Evolutionary conservation across 92 coral and sea anemone genomes (phyloP), one percentile per base, ranked within the genome.

Genomic region (Palythoa caribaeorum): DNA sequence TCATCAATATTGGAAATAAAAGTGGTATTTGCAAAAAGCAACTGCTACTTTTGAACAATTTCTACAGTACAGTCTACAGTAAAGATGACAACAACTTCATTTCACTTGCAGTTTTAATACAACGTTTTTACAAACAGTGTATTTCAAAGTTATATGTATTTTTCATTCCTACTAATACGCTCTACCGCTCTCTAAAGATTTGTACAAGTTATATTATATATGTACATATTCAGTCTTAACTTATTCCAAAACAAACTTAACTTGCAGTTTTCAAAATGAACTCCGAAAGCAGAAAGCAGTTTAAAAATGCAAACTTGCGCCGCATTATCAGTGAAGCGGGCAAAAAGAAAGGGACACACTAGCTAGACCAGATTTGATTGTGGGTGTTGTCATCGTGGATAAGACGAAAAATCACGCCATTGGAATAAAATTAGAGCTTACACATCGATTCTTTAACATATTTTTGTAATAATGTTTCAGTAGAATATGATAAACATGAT

Each of bases 181-280:
- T 80, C 85, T 81, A 65, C 55, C 44, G 62, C 60, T 48, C 47
- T 63, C 51, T 81, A 51, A 65, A 66, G 62, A 28, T 81, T 66
- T 81, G 76, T 81, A 81, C 86, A 81, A 68, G 60, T 81, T 81
- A 66, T 63, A 65, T 21, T 6, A 78, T 35, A 47, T 81, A 81
- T 81, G 75, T 81, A 81, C 86, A 81, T 19, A 19, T 66, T 48
- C 75, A 66, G 76, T 44, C 76, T 37, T 51, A 65, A 14, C 38
- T 21, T 44, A 44, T 5, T 48, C n/a, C 53, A 15, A 38, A 40
- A 73, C 6, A 39, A 28, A 20, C 55, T 6, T 1, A 19, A 73
- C 35, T 73, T 37, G 53, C 53, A 38, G 16, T 3, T 15, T 73
- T 44, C 15, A 44, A 44, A 63, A 63, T 63, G 37, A 51, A 76